phyloP scores from a whole-genome alignment of 2,113 vertebrate genomes.

The Strigops habroptila region DNA sequence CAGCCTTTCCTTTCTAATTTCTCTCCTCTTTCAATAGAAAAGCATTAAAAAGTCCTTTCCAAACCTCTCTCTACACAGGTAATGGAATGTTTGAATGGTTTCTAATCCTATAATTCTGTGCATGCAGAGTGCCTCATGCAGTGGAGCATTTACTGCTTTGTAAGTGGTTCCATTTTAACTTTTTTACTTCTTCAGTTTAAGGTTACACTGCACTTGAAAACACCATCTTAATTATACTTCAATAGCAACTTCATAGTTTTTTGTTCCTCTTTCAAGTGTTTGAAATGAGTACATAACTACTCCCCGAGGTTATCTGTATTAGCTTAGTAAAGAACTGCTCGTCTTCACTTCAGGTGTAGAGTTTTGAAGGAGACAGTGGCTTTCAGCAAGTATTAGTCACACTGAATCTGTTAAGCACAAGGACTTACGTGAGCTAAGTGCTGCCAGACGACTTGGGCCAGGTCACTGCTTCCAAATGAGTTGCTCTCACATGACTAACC shows the following conservation, averaged over 20 bases:
- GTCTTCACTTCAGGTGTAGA: neutral
- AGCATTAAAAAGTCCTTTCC: neutral
- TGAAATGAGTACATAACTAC: slow-evolving; percentile 16
- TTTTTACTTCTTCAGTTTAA: slow-evolving; percentile 24
- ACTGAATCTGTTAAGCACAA: neutral
- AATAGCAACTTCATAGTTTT: slow-evolving; percentile 28
- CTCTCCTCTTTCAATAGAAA: neutral
- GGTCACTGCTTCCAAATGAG: neutral
- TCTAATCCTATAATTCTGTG: slow-evolving; percentile 56
- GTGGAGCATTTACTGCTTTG: slow-evolving; percentile 31
- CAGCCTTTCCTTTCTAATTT: neutral
- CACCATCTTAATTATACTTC: slow-evolving; percentile 55
- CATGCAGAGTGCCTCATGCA: slow-evolving; percentile 14
- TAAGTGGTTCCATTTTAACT: slow-evolving; percentile 53
- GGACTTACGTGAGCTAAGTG: neutral
- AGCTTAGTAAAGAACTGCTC: neutral
- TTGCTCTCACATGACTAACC: rapidly evolving
- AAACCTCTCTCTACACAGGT: neutral
- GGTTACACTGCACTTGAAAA: slow-evolving; percentile 57
- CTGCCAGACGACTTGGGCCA: neutral
- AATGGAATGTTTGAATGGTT: neutral
- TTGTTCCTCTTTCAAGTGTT: slow-evolving; percentile 43
- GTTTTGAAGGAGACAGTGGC: neutral
- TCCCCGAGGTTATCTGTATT: slow-evolving; percentile 16
- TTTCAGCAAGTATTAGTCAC: neutral